Evolutionary conservation across 2,797 vertebrate species (phyloP).

Genomic region (Micromesistius poutassou): DNA sequence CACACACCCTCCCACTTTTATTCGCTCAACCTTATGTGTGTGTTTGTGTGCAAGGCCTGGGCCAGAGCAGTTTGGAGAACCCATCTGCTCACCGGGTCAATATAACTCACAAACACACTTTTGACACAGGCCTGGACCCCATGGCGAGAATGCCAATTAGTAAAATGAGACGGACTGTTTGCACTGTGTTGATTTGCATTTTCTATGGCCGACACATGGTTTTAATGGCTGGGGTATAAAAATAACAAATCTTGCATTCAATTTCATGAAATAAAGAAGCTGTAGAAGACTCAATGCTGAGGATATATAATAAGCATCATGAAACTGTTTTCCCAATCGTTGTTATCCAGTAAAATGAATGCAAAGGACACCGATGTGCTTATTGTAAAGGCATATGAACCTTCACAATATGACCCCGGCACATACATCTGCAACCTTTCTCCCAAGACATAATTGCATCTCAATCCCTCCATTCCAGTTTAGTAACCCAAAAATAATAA

Average conservation of each 20-base stretch:
- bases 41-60: slow-evolving; percentile 8
- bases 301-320: background rate
- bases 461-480: background rate
- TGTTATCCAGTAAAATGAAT: background rate
- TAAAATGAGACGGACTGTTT: slow-evolving; percentile 46
- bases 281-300: background rate
- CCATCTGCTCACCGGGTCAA: slow-evolving; percentile 54
- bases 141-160: slow-evolving; percentile 38
- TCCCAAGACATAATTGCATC: background rate
- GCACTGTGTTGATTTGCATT: slow-evolving; percentile 40
- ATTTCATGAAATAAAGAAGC: background rate
- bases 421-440: background rate
- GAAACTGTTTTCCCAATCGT: background rate
- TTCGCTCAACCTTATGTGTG: slow-evolving; percentile 33
- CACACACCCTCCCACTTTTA: slow-evolving; percentile 32
- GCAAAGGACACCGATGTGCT: background rate
- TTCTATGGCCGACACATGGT: slow-evolving; percentile 31
- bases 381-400: too few relatives aligned
- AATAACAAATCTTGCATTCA: background rate
- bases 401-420: too few relatives aligned
- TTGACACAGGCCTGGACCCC: slow-evolving; percentile 6
- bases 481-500: background rate
- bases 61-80: slow-evolving; percentile 32
- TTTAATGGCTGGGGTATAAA: slow-evolving; percentile 12
- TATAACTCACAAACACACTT: slow-evolving; percentile 18